phyloP scores from a whole-genome alignment of 2,113 vertebrate species.

The Miniopterus natalensis region DNA sequence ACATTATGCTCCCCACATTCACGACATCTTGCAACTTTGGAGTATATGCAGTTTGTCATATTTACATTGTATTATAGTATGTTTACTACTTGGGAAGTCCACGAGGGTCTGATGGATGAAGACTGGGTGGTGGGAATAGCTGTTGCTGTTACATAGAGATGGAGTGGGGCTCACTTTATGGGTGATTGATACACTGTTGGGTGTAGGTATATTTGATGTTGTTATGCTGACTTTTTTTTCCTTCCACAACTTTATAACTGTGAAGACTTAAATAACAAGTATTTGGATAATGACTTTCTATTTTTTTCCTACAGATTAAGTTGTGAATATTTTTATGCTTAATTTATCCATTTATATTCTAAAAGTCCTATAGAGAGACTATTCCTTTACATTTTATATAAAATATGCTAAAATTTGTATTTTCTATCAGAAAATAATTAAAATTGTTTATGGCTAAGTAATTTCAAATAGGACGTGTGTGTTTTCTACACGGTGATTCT shows the following conservation, averaged over 20 bases:
- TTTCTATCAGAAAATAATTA: conserved; percentile 39
- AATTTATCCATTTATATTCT: neutral
- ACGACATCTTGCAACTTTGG: conserved; percentile 26
- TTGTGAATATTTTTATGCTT: conserved; percentile 37
- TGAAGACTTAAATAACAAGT: neutral
- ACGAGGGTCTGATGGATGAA: neutral
- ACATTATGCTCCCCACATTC: neutral
- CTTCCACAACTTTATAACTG: neutral
- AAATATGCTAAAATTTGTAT: conserved; percentile 14
- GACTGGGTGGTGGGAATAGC: neutral
- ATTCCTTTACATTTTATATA: conserved; percentile 14
- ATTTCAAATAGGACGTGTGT: conserved; percentile 55
- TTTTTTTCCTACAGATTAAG: neutral
- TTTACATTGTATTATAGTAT: neutral
- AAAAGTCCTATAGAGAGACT: conserved; percentile 38
- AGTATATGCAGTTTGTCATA: neutral
- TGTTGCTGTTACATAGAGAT: neutral
- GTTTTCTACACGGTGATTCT: conserved; percentile 47
- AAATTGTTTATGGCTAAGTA: conserved; percentile 23
- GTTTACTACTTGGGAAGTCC: conserved; percentile 10
- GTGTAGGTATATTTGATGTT: neutral
- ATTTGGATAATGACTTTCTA: neutral
- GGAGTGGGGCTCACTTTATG: neutral
- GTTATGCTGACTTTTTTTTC: neutral
- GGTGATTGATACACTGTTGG: neutral